These are phyloP conservation scores for Crocuta crocuta DNA, from an alignment of 2,113 vertebrate species.

Conservation along the genomic window DNA sequence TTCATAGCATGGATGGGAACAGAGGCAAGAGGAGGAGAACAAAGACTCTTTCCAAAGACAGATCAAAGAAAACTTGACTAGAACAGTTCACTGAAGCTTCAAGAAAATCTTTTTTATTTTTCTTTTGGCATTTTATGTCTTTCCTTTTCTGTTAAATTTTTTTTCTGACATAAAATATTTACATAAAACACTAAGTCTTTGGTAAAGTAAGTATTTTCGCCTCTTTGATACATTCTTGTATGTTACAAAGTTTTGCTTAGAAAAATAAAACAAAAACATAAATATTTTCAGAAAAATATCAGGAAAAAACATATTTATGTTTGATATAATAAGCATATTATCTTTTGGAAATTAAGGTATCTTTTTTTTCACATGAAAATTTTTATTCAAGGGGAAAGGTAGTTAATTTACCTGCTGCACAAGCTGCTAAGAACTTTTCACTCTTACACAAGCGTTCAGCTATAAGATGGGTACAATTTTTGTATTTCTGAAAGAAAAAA, in stretches of 20 bases:
- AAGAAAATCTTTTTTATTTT: background rate
- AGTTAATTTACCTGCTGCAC: conserved; percentile 93
- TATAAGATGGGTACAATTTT: conserved; percentile 93
- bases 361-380: background rate
- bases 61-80: background rate
- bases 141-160: background rate
- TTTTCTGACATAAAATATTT: background rate
- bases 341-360: background rate
- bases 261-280: conserved; percentile 41
- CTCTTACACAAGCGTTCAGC: conserved; percentile 90
- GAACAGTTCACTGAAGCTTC: background rate
- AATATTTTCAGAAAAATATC: conserved; percentile 40
- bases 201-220: background rate
- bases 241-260: background rate
- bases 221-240: background rate
- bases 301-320: background rate
- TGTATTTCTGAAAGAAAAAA: conserved; percentile 91
- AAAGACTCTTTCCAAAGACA: background rate
- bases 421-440: conserved; percentile 96
- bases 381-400: background rate
- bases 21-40: background rate
- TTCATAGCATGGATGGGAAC: background rate
- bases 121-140: background rate
- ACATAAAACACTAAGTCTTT: background rate
- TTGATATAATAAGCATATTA: background rate